A percentile compares a stretch with the other conserved stretches of the same genome.
These are phyloP conservation scores for Melanotus villosus DNA, from an alignment of 2,888 invertebrate genomes.

Conservation along the genomic window DNA sequence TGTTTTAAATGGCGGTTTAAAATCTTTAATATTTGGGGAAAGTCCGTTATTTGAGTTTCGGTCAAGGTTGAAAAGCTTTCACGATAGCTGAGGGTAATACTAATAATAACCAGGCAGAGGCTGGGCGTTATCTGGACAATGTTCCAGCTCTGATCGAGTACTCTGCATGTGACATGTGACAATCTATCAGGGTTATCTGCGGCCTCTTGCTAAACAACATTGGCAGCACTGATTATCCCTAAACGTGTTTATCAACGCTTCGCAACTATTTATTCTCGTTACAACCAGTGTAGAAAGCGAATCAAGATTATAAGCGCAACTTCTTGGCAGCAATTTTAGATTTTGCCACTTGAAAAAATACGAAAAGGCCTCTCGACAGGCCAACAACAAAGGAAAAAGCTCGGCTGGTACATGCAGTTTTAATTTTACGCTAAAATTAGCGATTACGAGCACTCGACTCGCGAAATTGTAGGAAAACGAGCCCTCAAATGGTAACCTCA, in stretches of 20 bases:
- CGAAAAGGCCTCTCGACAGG: constrained; percentile 1
- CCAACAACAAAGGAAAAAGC: constrained; percentile 26
- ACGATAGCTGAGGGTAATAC: constrained; percentile 21
- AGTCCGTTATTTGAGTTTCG: not conserved
- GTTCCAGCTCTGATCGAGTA: constrained; percentile 36
- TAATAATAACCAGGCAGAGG: constrained; percentile 24
- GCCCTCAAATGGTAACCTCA: constrained; percentile 38
- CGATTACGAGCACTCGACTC: constrained; percentile 42
- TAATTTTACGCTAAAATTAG: constrained; percentile 46
- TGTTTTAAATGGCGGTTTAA: too few species aligned
- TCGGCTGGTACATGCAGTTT: constrained; percentile 38
- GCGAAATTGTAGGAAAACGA: constrained; percentile 44
- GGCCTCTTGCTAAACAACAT: constrained; percentile 39
- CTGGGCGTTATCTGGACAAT: constrained; percentile 43
- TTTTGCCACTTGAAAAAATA: constrained; percentile 9
- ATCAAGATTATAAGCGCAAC: constrained; percentile 1
- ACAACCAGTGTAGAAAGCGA: not conserved
- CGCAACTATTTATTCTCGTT: constrained; percentile 32
- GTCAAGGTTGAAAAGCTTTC: constrained; percentile 20
- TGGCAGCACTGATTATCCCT: constrained; percentile 41
- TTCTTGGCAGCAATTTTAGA: not conserved
- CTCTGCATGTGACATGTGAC: constrained; percentile 43
- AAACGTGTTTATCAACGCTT: constrained; percentile 38
- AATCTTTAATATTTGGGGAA: constrained; percentile 4
- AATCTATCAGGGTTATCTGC: constrained; percentile 42